These are phyloP conservation scores for Galbula dea DNA, from an alignment of 2,113 vertebrate genomes.

Conservation along the genomic window DNA sequence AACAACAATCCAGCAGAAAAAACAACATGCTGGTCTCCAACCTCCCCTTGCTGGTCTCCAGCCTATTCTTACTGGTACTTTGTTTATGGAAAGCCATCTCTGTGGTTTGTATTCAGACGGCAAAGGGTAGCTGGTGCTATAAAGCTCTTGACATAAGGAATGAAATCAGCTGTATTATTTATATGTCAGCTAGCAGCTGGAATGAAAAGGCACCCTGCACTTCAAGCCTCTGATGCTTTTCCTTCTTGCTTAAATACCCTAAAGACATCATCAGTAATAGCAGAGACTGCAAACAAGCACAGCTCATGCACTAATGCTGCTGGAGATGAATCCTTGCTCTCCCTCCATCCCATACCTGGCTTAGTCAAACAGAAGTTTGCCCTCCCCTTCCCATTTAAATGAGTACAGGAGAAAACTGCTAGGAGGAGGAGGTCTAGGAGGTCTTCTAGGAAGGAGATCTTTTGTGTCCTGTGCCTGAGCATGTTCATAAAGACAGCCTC, in stretches of 20 bases:
- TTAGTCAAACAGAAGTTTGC: neutral
- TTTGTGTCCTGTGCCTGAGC: neutral
- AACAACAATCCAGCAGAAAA: neutral
- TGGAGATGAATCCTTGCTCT: neutral
- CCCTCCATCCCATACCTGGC: neutral
- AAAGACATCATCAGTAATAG: neutral
- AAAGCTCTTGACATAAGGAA: neutral
- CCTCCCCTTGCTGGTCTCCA: neutral
- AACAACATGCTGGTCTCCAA: neutral
- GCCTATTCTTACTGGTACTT: neutral
- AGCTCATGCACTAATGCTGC: neutral
- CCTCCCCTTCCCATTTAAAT: neutral
- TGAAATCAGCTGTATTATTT: neutral
- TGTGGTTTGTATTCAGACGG: neutral
- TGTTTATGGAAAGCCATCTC: neutral
- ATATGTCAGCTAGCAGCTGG: neutral
- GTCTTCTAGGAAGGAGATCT: accelerated
- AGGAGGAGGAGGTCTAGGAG: neutral
- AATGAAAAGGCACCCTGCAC: neutral
- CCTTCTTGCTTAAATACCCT: neutral
- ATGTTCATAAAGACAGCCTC: neutral
- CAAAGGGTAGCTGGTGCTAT: neutral
- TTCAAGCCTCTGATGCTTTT: neutral
- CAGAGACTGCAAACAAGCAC: neutral
- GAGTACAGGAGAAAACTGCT: neutral